phyloP scores from a whole-genome alignment of 2,113 vertebrate species.

The Zosterops hypoxanthus region DNA sequence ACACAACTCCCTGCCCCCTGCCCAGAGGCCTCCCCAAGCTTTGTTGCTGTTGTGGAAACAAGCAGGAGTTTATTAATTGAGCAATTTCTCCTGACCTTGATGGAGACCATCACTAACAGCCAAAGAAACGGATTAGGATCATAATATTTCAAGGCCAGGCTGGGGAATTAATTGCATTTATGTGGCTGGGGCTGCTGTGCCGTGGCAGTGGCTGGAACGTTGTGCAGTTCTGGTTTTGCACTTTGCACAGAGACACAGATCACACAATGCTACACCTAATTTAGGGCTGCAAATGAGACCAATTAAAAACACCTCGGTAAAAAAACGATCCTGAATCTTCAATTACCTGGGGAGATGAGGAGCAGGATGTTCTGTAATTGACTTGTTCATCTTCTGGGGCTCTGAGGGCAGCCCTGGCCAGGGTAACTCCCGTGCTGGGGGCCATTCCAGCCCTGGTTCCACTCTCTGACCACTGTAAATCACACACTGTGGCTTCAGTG shows the following conservation, averaged over 20 bases:
- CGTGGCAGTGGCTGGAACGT: not conserved
- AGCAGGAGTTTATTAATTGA: slow-evolving; percentile 1
- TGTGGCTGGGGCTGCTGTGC: not conserved
- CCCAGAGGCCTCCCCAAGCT: not conserved
- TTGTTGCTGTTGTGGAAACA: not conserved
- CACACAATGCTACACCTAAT: slow-evolving; percentile 68
- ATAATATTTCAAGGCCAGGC: slow-evolving; percentile 39
- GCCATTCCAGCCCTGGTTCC: not conserved
- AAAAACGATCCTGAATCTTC: slow-evolving; percentile 52
- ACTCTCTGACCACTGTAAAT: not conserved
- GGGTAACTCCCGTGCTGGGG: not conserved
- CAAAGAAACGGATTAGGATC: slow-evolving; percentile 39
- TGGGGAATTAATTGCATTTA: slow-evolving; percentile 60
- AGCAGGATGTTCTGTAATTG: slow-evolving; percentile 30
- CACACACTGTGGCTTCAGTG: not conserved
- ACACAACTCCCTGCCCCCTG: not conserved
- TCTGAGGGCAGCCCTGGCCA: not conserved
- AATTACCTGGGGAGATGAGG: slow-evolving; percentile 58
- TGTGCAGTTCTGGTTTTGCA: slow-evolving; percentile 29
- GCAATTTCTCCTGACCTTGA: slow-evolving; percentile 52
- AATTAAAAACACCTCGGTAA: slow-evolving; percentile 72
- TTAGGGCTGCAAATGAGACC: slow-evolving; percentile 72
- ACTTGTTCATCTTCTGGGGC: slow-evolving; percentile 35
- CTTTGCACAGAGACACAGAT: slow-evolving; percentile 41
- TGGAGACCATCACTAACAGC: slow-evolving; percentile 21